These are phyloP conservation scores for Erebia epiphron DNA, from an alignment of 2,888 invertebrate genomes.

Conservation along the genomic window DNA sequence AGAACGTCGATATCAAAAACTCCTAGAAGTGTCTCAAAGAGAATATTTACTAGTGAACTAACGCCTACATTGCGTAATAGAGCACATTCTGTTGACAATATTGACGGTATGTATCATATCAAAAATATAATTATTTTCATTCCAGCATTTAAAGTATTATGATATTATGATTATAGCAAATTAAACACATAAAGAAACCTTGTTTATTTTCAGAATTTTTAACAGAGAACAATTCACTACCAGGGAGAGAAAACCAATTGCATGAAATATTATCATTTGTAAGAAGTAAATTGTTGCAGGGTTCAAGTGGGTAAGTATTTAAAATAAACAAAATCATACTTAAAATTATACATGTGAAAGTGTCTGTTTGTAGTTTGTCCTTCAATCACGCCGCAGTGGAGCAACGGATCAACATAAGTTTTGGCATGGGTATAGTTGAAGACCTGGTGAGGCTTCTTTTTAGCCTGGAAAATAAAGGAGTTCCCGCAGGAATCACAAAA, in stretches of 20 bases:
- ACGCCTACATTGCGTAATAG: conserved; percentile 67
- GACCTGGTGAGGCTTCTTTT: no score
- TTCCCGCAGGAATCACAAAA: no score
- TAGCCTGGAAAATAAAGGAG: no score
- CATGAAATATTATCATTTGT: conserved; percentile 75
- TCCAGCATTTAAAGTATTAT: background rate
- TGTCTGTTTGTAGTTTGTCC: no score
- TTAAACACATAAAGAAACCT: background rate
- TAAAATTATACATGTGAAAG: no score
- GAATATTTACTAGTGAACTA: conserved; percentile 63
- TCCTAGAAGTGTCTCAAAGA: conserved; percentile 61
- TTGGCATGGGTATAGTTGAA: no score
- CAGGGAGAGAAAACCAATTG: conserved; percentile 73
- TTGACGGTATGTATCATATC: conserved; percentile 56
- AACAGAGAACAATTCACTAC: conserved; percentile 65
- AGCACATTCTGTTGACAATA: conserved; percentile 66
- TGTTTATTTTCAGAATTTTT: conserved; percentile 56
- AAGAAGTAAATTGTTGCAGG: conserved; percentile 62
- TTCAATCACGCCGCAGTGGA: no score
- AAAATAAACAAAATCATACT: background rate
- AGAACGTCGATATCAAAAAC: conserved; percentile 52
- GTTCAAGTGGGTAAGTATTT: conserved; percentile 66
- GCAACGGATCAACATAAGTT: no score
- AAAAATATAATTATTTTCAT: background rate
- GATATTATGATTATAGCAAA: background rate